Evolutionary conservation across 2,888 invertebrate genomes (phyloP).

Genomic region (Agrypnus murinus): DNA sequence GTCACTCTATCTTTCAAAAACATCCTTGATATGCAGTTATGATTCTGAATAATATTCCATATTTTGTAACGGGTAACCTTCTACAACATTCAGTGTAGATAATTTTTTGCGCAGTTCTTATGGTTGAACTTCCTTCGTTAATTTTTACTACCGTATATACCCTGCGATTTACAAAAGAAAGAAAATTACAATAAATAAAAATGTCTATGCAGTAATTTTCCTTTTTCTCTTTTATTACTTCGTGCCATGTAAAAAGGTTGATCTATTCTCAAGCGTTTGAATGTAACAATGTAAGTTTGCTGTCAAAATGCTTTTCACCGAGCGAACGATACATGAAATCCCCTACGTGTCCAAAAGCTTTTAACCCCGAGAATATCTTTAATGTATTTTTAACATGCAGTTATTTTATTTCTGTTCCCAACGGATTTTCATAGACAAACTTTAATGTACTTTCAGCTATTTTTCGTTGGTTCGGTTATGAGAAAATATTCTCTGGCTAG

Average conservation of each 20-base stretch:
- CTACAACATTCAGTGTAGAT: too few relatives aligned
- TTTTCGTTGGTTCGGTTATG: constrained; percentile 15
- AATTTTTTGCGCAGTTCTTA: too few relatives aligned
- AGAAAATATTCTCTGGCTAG: constrained; percentile 14
- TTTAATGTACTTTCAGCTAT: constrained; percentile 36
- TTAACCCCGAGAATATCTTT: constrained; percentile 50
- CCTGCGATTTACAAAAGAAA: too few relatives aligned
- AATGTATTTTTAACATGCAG: constrained; percentile 65
- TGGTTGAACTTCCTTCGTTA: too few relatives aligned
- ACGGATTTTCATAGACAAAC: constrained; percentile 24
- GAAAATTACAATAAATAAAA: too few relatives aligned
- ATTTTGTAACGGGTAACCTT: too few relatives aligned
- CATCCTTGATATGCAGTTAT: too few relatives aligned
- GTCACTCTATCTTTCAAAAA: too few relatives aligned
- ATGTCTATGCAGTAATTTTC: too few relatives aligned
- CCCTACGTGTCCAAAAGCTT: constrained; percentile 55
- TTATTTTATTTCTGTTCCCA: constrained; percentile 51
- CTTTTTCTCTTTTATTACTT: not conserved
- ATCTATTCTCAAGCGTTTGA: constrained; percentile 6
- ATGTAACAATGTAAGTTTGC: constrained; percentile 17
- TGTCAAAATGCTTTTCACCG: constrained; percentile 18
- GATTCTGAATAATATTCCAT: too few relatives aligned
- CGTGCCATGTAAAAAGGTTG: not conserved
- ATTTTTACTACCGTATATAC: too few relatives aligned
- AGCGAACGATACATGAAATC: constrained; percentile 34